Percentiles rank a stretch among this genome's conserved stretches.
Evolutionary conservation across 2,797 vertebrate genomes (phyloP).

Genomic region (Anabacerthia variegaticeps): DNA sequence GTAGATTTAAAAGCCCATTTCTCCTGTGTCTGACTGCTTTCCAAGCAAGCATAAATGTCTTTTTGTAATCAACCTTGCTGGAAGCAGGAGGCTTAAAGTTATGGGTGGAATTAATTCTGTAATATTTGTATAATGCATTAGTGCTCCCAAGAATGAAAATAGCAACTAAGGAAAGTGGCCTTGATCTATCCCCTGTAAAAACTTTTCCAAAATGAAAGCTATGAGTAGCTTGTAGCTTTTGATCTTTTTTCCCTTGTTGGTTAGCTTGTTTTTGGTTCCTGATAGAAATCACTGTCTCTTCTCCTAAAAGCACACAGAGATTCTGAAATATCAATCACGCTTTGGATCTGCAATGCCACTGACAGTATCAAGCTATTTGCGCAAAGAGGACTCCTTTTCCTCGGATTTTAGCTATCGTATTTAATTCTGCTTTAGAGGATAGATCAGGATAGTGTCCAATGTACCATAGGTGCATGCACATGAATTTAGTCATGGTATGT

Average conservation of each 20-base stretch:
- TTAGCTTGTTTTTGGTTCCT: not conserved
- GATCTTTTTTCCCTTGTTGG: not conserved
- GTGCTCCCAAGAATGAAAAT: not conserved
- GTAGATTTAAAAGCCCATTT: not conserved
- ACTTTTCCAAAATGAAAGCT: not conserved
- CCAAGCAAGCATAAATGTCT: not conserved
- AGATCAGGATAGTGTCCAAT: not conserved
- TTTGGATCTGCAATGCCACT: not conserved
- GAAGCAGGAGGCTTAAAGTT: not conserved
- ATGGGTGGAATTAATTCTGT: not conserved
- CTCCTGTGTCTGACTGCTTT: not conserved
- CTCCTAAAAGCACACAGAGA: not conserved
- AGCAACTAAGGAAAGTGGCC: not conserved
- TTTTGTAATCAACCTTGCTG: not conserved
- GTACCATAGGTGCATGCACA: not conserved
- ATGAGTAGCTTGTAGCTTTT: rapidly evolving
- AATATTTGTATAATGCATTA: not conserved
- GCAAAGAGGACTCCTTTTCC: not conserved
- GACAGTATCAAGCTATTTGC: not conserved
- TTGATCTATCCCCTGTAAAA: not conserved
- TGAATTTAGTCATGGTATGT: not conserved
- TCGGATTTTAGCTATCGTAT: not conserved
- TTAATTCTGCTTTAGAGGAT: not conserved
- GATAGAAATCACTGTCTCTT: not conserved
- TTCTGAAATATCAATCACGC: not conserved